Conservation (phyloP, 2,797 vertebrate species). For the Paguma larvata region DNA sequence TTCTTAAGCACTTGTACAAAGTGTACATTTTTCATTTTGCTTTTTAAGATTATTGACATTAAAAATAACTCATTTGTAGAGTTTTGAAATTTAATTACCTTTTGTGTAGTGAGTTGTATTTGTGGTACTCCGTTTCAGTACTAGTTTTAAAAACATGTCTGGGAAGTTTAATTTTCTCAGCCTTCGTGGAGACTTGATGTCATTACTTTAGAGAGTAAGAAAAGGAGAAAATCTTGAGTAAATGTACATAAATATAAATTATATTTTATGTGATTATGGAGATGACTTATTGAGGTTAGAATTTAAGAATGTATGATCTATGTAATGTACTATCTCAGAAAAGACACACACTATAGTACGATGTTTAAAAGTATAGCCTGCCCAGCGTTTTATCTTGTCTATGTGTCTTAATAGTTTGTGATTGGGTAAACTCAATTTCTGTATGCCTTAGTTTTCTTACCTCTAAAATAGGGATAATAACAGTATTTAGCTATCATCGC, state of each 20-base stretch:
- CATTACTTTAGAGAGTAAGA: conserved; percentile 28
- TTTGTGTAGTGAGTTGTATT: neutral
- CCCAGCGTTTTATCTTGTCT: neutral
- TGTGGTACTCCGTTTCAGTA: neutral
- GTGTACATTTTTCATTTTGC: conserved; percentile 62
- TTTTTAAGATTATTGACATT: conserved; percentile 53
- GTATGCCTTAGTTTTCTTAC: neutral
- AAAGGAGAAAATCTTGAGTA: neutral
- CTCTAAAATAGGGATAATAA: neutral
- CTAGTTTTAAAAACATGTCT: conserved; percentile 16
- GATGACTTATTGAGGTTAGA: neutral
- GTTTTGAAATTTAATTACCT: conserved; percentile 37
- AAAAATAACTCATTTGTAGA: conserved; percentile 44
- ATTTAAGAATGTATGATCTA: conserved; percentile 35
- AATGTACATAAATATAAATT: neutral
- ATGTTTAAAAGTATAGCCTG: neutral
- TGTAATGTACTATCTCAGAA: neutral
- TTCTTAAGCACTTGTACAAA: conserved; percentile 73
- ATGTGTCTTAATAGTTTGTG: neutral
- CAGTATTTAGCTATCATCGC: neutral
- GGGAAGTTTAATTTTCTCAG: conserved; percentile 38
- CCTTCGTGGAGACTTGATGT: neutral
- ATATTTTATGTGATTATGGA: conserved; percentile 23
- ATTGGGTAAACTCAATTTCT: neutral
- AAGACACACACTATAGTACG: neutral